Conservation (phyloP, 2,113 vertebrate genomes). For the Bettongia penicillata region DNA sequence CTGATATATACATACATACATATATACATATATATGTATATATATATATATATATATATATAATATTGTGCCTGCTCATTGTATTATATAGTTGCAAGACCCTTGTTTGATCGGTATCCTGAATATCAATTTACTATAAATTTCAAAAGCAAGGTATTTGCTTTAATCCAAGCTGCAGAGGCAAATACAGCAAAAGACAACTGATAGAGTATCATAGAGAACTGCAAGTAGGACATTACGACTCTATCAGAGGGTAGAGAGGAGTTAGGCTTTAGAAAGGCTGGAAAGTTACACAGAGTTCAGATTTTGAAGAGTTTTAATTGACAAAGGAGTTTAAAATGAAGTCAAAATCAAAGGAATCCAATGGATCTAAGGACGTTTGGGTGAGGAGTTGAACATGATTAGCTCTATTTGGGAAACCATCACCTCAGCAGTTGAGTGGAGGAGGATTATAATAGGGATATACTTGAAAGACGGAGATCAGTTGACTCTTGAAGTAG, state of each 20-base stretch:
- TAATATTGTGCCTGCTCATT: not conserved
- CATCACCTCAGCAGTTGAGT: not conserved
- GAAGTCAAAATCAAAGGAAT: too few relatives aligned
- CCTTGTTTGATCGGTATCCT: too few relatives aligned
- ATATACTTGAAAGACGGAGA: not conserved
- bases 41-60: not conserved
- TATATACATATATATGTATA: not conserved
- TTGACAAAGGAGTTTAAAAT: not conserved
- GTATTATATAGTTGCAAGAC: too few relatives aligned
- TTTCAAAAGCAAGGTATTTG: not conserved
- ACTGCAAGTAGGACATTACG: not conserved
- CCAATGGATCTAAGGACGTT: too few relatives aligned
- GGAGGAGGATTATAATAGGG: not conserved
- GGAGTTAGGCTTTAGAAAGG: not conserved
- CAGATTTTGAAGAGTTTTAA: not conserved
- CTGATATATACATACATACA: too few relatives aligned
- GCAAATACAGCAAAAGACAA: not conserved
- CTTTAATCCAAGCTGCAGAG: not conserved
- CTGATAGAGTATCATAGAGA: not conserved
- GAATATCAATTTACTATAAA: not conserved
- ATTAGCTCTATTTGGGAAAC: not conserved
- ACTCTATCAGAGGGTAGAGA: not conserved
- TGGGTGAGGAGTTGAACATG: not conserved
- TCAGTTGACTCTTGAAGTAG: not conserved
- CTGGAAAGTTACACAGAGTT: not conserved